phyloP scores from a whole-genome alignment of 2,113 vertebrate genomes.

The Sus scrofa region T2T-Sscrofa CM000823.6:9411501-9412000 shows the following conservation, averaged over 20 bases:
- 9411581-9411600: neutral
- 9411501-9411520: too few species aligned
- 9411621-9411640: neutral
- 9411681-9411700: neutral
- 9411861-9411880: neutral
- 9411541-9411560: too few species aligned
- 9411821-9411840: neutral
- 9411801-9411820: neutral
- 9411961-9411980: slow-evolving; percentile 60
- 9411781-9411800: neutral
- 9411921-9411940: slow-evolving; percentile 77
- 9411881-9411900: neutral
- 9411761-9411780: neutral
- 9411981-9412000: slow-evolving; percentile 66
- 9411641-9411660: neutral
- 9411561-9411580: too few species aligned
- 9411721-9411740: neutral
- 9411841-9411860: neutral
- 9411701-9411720: neutral
- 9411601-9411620: neutral
- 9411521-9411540: too few species aligned
- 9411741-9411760: neutral
- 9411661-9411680: neutral
- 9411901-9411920: slow-evolving; percentile 37
- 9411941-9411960: slow-evolving; percentile 50